Conservation (phyloP, 1,140 invertebrate species). For the Mactra quadrangularis region DNA sequence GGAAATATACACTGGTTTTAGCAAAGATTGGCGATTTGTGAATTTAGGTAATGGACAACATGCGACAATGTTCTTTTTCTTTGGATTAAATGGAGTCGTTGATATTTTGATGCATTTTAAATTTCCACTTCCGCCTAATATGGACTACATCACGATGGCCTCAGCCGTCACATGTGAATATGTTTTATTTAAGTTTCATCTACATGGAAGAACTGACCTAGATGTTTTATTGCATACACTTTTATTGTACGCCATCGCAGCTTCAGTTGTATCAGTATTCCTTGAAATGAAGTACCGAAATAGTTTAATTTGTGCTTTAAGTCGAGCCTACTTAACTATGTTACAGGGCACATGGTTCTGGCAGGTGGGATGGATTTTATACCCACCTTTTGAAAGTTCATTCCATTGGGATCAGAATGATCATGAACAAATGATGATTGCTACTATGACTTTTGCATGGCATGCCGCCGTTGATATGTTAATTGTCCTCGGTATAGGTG, state of each 20-base stretch:
- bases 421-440: conserved; percentile 84
- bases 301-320: conserved; percentile 81
- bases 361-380: conserved; percentile 85
- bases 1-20: conserved; percentile 83
- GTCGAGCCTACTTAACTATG: conserved; percentile 82
- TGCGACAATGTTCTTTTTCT: conserved; percentile 86
- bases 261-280: conserved; percentile 73
- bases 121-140: conserved; percentile 80
- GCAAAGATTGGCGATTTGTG: conserved; percentile 80
- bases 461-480: conserved; percentile 81
- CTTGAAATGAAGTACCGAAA: conserved; percentile 83
- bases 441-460: conserved; percentile 84
- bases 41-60: conserved; percentile 85
- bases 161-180: conserved; percentile 84
- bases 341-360: conserved; percentile 86
- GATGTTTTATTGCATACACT: conserved; percentile 85
- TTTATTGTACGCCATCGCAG: conserved; percentile 82
- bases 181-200: conserved; percentile 85
- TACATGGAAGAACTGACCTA: conserved; percentile 84
- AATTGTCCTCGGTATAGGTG: conserved; percentile 77
- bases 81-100: conserved; percentile 83
- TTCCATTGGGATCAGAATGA: conserved; percentile 82
- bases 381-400: conserved; percentile 82
- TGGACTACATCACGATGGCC: conserved; percentile 82
- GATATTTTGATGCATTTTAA: conserved; percentile 82